Evolutionary conservation across 2,888 invertebrate genomes (phyloP).

Genomic region (Ophonus ardosiacus): DNA sequence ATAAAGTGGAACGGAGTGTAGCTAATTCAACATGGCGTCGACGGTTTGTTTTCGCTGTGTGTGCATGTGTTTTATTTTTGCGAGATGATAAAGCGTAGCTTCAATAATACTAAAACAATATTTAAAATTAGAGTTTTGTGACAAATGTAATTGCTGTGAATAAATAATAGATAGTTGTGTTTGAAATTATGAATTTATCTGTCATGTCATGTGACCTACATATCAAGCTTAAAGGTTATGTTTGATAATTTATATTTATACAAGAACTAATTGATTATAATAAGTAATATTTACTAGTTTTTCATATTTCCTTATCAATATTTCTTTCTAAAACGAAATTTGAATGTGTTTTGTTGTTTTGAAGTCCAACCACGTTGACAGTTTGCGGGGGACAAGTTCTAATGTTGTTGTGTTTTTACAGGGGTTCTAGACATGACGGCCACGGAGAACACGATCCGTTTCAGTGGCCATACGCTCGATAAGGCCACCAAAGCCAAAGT

Average conservation of each 20-base stretch:
- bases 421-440: conserved; percentile 92
- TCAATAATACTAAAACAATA: conserved; percentile 1
- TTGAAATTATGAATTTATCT: conserved; percentile 62
- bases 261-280: conserved; percentile 45
- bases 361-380: neutral
- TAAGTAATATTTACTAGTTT: conserved; percentile 32
- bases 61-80: conserved; percentile 57
- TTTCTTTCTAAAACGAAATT: conserved; percentile 18
- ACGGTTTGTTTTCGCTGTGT: conserved; percentile 42
- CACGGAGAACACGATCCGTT: conserved; percentile 90
- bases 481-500: conserved; percentile 99
- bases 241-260: conserved; percentile 63
- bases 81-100: conserved; percentile 37
- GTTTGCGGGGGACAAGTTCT: conserved; percentile 42
- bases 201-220: conserved; percentile 63
- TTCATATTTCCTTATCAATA: conserved; percentile 17
- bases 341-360: conserved; percentile 22
- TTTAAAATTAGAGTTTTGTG: conserved; percentile 34
- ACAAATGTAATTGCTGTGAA: conserved; percentile 45
- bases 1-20: conserved; percentile 45
- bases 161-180: conserved; percentile 56
- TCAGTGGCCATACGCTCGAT: conserved; percentile 98
- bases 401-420: conserved; percentile 73
- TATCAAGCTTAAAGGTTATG: conserved; percentile 64
- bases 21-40: conserved; percentile 53